Conservation (phyloP, 2,888 invertebrate species). For the Kryphioiulus occultus region DNA sequence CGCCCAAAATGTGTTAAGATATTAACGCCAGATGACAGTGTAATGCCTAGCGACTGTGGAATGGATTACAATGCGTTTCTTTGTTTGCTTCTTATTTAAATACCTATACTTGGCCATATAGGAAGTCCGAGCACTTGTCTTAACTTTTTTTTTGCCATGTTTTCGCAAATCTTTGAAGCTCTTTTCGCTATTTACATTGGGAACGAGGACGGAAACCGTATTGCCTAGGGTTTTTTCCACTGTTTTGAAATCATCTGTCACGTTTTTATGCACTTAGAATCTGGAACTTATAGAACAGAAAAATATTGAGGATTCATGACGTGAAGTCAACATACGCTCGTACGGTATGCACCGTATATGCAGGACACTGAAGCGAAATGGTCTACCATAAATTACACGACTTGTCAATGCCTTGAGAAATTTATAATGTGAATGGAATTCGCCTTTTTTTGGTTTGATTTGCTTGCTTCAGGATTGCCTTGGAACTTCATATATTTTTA, state of each 20-base stretch:
- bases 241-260: conserved; percentile 36
- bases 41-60: background rate
- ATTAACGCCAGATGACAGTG: background rate
- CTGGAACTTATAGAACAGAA: background rate
- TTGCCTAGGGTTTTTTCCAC: background rate
- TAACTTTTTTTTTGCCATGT: background rate
- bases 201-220: conserved; percentile 13
- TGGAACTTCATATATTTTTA: too few species aligned
- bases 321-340: background rate
- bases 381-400: background rate
- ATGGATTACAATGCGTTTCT: background rate
- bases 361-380: background rate
- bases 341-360: too few species aligned
- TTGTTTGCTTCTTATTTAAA: background rate
- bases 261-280: background rate
- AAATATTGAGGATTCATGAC: conserved; percentile 17
- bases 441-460: background rate
- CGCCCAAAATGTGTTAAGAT: background rate
- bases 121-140: conserved; percentile 35
- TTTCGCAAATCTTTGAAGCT: conserved; percentile 10
- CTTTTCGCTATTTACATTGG: background rate
- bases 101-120: background rate
- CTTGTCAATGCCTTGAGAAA: background rate
- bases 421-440: background rate
- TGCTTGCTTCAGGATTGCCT: background rate